Conservation (phyloP, 2,113 vertebrate species). For the Petroica traversi region DNA sequence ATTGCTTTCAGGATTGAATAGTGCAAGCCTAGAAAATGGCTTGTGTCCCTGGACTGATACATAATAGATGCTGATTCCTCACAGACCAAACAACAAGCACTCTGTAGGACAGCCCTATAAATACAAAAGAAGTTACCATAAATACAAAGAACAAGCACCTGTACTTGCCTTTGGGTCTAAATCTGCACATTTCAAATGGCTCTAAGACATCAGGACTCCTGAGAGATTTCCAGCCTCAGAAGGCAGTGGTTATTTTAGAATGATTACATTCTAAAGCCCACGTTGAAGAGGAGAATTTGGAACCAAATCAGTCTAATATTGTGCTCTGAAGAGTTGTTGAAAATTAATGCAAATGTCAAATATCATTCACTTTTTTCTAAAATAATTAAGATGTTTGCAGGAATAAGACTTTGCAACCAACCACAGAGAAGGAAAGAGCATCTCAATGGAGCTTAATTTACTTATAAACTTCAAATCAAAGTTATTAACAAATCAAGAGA, state of each 20-base stretch:
- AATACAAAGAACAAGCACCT: not conserved
- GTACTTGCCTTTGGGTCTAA: not conserved
- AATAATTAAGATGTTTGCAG: not conserved
- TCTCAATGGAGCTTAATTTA: not conserved
- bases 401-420: not conserved
- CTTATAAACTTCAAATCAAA: not conserved
- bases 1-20: slow-evolving; percentile 39
- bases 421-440: not conserved
- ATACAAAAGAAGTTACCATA: not conserved
- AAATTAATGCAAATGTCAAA: not conserved
- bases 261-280: not conserved
- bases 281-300: not conserved
- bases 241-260: not conserved
- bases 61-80: slow-evolving; percentile 51
- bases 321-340: not conserved
- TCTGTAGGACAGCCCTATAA: slow-evolving; percentile 33
- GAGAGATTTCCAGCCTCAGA: not conserved
- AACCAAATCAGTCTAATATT: not conserved
- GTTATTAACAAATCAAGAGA: not conserved
- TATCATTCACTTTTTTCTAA: not conserved
- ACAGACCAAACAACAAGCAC: slow-evolving; percentile 45
- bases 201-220: not conserved
- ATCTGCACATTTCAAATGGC: not conserved
- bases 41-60: slow-evolving; percentile 57
- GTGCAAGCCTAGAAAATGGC: not conserved